Percentiles rank a stretch among this genome's conserved stretches.
Evolutionary conservation across 2,888 invertebrate genomes (phyloP).

Genomic region (Cephus runcator): DNA sequence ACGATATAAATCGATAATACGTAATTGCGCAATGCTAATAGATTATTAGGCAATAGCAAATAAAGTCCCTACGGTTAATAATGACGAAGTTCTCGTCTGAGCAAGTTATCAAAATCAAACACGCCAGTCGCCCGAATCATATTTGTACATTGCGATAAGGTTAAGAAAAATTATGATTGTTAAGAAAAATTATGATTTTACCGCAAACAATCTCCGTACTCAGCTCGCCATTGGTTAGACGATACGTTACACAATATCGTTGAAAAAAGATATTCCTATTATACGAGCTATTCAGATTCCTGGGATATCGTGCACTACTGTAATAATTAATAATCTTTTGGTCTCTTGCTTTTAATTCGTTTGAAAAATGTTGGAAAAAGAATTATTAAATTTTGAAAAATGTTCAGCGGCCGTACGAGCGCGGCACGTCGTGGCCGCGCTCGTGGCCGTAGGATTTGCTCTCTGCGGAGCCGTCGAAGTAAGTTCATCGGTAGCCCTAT

Average conservation of each 20-base stretch:
- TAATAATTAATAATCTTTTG: not conserved
- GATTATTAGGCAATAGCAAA: not conserved
- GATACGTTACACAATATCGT: not conserved
- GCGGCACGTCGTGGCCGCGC: constrained; percentile 67
- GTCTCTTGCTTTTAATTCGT: not conserved
- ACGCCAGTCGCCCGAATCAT: constrained; percentile 11
- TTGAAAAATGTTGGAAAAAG: not conserved
- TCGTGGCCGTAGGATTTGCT: constrained; percentile 69
- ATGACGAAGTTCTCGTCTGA: constrained; percentile 2
- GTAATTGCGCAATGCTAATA: not conserved
- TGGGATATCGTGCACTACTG: not conserved
- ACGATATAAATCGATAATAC: not conserved
- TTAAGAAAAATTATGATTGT: not conserved
- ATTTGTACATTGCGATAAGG: constrained; percentile 17
- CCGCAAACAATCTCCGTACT: constrained; percentile 1
- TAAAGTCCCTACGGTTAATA: not conserved
- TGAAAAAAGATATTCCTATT: not conserved
- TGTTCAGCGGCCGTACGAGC: constrained; percentile 62
- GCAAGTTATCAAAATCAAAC: constrained; percentile 40
- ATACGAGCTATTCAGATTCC: not conserved
- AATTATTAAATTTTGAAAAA: not conserved
- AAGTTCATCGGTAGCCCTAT: constrained; percentile 69
- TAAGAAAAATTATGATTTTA: constrained; percentile 6
- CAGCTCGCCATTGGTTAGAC: not conserved
- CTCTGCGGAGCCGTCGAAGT: constrained; percentile 71